These are phyloP conservation scores for Caenorhabditis becei DNA, from an alignment of 2,888 invertebrate species.

Conservation along the genomic window DNA sequence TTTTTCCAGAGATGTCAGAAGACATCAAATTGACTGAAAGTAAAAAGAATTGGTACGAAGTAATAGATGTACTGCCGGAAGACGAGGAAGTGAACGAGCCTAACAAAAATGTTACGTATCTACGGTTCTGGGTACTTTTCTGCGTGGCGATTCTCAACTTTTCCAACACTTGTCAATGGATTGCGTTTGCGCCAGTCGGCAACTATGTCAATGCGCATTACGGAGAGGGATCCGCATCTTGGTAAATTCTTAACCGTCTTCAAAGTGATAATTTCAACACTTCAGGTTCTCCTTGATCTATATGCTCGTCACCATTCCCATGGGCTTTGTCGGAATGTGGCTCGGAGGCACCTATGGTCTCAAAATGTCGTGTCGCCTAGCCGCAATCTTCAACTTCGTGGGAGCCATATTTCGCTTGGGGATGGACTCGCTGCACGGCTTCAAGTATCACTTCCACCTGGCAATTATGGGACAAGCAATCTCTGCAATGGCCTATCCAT, in stretches of 20 bases:
- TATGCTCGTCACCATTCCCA: slow-evolving; percentile 12
- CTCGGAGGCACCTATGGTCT: neutral
- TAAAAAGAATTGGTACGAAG: too few species aligned
- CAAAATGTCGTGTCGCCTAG: neutral
- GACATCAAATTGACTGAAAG: neutral
- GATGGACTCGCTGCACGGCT: neutral
- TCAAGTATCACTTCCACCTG: neutral
- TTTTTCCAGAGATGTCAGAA: slow-evolving; percentile 4
- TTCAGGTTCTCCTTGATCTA: slow-evolving; percentile 32
- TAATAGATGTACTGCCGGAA: too few species aligned
- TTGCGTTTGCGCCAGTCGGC: slow-evolving; percentile 18
- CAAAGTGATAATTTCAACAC: neutral
- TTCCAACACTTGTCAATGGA: slow-evolving; percentile 29
- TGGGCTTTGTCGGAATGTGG: slow-evolving; percentile 22
- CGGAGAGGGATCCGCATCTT: neutral
- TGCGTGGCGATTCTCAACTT: slow-evolving; percentile 10
- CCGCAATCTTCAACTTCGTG: neutral
- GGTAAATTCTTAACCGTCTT: neutral
- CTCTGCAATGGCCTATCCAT: slow-evolving; percentile 16
- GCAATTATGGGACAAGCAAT: slow-evolving; percentile 13
- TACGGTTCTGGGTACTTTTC: slow-evolving; percentile 6
- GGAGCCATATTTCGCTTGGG: slow-evolving; percentile 9
- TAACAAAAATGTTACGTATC: too few species aligned
- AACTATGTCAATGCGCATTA: slow-evolving; percentile 35
- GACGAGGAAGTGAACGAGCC: too few species aligned